phyloP scores from a whole-genome alignment of 2,888 invertebrate genomes.

The Eristalinus aeneus region DNA sequence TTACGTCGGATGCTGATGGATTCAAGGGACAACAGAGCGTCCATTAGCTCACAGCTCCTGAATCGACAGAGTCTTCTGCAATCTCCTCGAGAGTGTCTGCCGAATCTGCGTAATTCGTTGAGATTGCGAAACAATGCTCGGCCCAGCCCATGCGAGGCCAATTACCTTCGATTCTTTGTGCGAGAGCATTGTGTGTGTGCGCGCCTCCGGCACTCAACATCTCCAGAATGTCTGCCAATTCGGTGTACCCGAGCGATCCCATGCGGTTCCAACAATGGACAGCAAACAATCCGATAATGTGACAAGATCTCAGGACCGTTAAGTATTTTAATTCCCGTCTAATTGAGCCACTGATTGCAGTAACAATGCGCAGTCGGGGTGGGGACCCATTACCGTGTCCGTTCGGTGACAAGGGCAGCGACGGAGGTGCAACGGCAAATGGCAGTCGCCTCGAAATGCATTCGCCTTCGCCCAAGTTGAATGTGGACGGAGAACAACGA shows the following conservation, averaged over 20 bases:
- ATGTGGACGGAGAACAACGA: background rate
- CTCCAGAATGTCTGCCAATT: slow-evolving; percentile 66
- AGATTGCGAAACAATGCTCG: slow-evolving; percentile 45
- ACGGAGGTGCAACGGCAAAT: slow-evolving; percentile 30
- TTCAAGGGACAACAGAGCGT: slow-evolving; percentile 18
- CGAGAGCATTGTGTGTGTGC: slow-evolving; percentile 5
- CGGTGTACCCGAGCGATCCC: slow-evolving; percentile 32
- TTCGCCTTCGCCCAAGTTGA: slow-evolving; percentile 10
- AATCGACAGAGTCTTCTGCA: background rate
- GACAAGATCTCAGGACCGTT: slow-evolving; percentile 66
- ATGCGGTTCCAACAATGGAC: slow-evolving; percentile 68
- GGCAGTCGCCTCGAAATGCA: slow-evolving; percentile 50
- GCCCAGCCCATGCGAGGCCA: slow-evolving; percentile 55
- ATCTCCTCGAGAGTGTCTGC: background rate
- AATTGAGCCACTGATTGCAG: slow-evolving; percentile 70
- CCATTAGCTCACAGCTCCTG: slow-evolving; percentile 30
- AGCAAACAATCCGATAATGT: slow-evolving; percentile 68
- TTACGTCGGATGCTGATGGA: slow-evolving; percentile 42
- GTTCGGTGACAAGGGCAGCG: background rate
- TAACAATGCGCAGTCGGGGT: slow-evolving; percentile 45
- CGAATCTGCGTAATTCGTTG: slow-evolving; percentile 39
- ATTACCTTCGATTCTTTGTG: slow-evolving; percentile 62
- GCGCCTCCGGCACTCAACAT: slow-evolving; percentile 36
- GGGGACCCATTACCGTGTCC: slow-evolving; percentile 40
- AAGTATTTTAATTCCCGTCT: slow-evolving; percentile 69